Evolutionary conservation across 2,113 vertebrate genomes (phyloP), one percentile per base, ranked within the genome.

Genomic region (Peromyscus polionotus): DNA sequence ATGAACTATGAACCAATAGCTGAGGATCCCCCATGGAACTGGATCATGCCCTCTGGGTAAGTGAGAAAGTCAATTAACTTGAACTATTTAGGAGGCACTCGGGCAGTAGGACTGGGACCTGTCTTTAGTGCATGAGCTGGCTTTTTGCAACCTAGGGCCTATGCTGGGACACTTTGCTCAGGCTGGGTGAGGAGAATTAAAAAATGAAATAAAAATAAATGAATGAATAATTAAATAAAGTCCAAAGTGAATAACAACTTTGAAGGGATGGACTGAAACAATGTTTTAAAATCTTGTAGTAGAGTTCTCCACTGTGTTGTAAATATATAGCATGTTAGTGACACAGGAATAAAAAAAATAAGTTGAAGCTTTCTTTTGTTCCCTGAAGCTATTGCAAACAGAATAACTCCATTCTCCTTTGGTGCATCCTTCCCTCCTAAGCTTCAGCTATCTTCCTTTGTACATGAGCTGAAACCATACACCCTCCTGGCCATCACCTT

Each of bases 361-460:
- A 51, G 13, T 10, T 91, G 57, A 89, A 13, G 14, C n/a, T 73
- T 95, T 95, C 33, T 19, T 94, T 54, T 94, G 51, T n/a, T 87
- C 67, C 33, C 36, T 65, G 92, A 95, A 88, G 77, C 45, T 54
- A 19, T 31, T 54, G 81, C 63, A 95, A 67, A n/a, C 11, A 81
- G 54, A 75, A 68, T 57, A 9, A 87, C 77, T 45, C 48, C 39
- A 68, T 36, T 39, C 61, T 63, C 12, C 16, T 36, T 81, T 68
- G 86, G 8, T 4, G 61, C 4, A 16, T 16, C 13, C 36, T 19
- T 0, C 51, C 3, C 3, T 80, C 57, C 28, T 65, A 85, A 86
- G 16, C 33, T 70, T 59, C 4, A 65, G 2, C 51, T 68, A 61
- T 65, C 28, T 73, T 76, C 36, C 84, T 63, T 72, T 39, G 36